Base-by-base conservation (phyloP, 2,888 invertebrate species). In the Tethea ocularis region DNA sequence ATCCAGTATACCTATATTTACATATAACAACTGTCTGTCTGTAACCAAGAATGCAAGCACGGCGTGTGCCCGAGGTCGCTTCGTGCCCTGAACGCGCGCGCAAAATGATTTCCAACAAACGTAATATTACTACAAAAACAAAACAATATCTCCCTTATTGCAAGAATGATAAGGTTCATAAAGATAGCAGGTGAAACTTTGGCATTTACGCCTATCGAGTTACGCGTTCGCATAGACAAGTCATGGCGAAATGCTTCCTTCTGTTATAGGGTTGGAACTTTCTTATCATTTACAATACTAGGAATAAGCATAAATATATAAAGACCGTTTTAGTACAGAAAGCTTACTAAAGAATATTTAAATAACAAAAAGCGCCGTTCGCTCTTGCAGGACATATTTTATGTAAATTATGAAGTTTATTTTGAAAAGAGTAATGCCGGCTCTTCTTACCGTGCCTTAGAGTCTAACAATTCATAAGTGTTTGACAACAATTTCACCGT, bases 51-150 rank as follows among this genome's bases (percentile, higher is more conserved):
- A 46, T 46, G 46, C 46, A 2, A 46, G 46, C 46, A 2, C 46
- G 62, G 65, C 71, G 62, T 71, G 68, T 65, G 68, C 61, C 65
- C 71, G 71, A 71, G 69, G 71, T 69, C 69, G 57, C 69, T 68
- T 71, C 71, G 68, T 63, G 68, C 58, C 62, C 64, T 64, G 68
- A 69, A 20, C 72, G 69, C 74, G 74, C 69, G 72, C 72, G 71
- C 57, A 63, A 61, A 61, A 46, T 46, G 46, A 46, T 46, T 46
- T 46, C 20, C 46, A 46, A 46, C 46, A 17, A 46, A 10, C 20
- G 7, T 46, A 7, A 46, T n/a, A 20, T 20, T 20, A 20, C 20
- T 2, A 20, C n/a, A 20, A 20, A 46, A 0, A 8, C 46, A 46
- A 20, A 20, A 3, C n/a, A 20, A 20, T 46, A 46, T 46, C 17